These are phyloP conservation scores for Ethmia dodecea DNA, from an alignment of 2,888 invertebrate species.

Conservation along the genomic window DNA sequence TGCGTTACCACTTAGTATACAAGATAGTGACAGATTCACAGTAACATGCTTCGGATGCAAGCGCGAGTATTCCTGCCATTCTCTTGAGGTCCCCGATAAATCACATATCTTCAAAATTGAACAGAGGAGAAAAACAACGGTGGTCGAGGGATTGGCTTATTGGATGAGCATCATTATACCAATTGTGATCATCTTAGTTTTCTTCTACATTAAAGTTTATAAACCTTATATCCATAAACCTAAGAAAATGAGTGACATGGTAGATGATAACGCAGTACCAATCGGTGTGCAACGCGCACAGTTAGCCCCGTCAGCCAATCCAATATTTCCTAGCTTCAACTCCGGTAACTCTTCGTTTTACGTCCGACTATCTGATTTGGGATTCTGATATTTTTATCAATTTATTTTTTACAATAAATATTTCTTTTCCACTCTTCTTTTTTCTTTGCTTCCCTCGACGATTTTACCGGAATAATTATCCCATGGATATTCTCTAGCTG, in stretches of 20 bases:
- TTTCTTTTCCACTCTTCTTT: too few relatives aligned
- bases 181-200: constrained; percentile 30
- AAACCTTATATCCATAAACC: neutral
- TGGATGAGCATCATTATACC: constrained; percentile 50
- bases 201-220: constrained; percentile 29
- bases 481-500: too few relatives aligned
- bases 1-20: neutral
- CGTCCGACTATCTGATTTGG: constrained; percentile 40
- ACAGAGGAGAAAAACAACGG: constrained; percentile 27
- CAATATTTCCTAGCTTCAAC: neutral
- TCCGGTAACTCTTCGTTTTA: neutral
- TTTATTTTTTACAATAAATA: too few relatives aligned
- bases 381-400: constrained; percentile 35
- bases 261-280: too few relatives aligned
- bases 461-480: too few relatives aligned
- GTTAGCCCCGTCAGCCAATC: neutral
- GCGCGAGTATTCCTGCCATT: neutral
- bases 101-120: constrained; percentile 1
- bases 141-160: constrained; percentile 40
- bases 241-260: too few relatives aligned
- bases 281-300: too few relatives aligned
- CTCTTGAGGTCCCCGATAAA: neutral
- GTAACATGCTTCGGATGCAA: neutral
- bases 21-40: neutral
- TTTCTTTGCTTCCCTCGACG: too few relatives aligned